Conservation (phyloP, 2,888 invertebrate genomes). For the Apocheima hispidaria region DNA sequence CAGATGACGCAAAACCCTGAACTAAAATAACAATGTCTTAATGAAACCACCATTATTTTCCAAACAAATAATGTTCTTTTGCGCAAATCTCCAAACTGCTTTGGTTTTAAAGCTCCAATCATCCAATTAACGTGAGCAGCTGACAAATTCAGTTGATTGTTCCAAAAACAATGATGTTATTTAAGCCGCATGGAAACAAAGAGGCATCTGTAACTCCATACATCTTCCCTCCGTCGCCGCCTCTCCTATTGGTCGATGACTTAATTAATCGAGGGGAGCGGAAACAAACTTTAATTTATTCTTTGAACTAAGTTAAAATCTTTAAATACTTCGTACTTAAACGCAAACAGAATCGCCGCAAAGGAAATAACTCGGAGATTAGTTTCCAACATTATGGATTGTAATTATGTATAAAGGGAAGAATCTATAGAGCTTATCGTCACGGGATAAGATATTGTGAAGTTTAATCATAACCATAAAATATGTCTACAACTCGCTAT, state of each 20-base stretch:
- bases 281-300: slow-evolving; percentile 50
- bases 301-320: slow-evolving; percentile 50
- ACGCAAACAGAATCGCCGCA: slow-evolving; percentile 39
- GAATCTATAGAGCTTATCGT: not conserved
- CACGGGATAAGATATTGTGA: slow-evolving; percentile 1
- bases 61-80: not conserved
- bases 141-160: slow-evolving; percentile 32
- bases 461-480: not conserved
- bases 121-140: slow-evolving; percentile 20
- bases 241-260: slow-evolving; percentile 11
- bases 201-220: slow-evolving; percentile 22
- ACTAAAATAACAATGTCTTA: not conserved
- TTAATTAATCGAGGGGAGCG: slow-evolving; percentile 49
- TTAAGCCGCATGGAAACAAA: slow-evolving; percentile 38
- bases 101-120: slow-evolving; percentile 15
- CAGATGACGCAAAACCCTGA: not conserved
- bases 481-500: no score
- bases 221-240: not conserved
- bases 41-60: not conserved
- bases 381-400: slow-evolving; percentile 32
- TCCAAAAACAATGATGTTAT: slow-evolving; percentile 40
- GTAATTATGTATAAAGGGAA: slow-evolving; percentile 19
- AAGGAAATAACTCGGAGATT: slow-evolving; percentile 42
- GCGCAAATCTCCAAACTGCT: not conserved
- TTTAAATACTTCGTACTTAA: slow-evolving; percentile 45